Evolutionary conservation across 2,797 vertebrate species (phyloP).

Genomic region (Orientallactaga sibirica): DNA sequence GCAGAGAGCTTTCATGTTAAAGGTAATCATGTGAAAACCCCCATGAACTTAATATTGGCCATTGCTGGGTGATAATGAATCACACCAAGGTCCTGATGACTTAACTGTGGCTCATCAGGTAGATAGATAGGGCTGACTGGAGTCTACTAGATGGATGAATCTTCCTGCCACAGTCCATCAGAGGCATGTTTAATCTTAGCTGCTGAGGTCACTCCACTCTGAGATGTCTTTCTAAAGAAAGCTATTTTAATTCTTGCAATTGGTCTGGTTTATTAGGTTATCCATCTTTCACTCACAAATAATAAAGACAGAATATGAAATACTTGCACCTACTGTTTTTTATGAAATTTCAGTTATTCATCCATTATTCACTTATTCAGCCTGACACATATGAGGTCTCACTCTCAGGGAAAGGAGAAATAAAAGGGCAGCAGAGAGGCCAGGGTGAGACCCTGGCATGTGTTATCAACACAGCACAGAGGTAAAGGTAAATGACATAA

Average conservation of each 20-base stretch:
- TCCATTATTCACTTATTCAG: background rate
- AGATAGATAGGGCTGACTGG: background rate
- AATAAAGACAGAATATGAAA: constrained; percentile 56
- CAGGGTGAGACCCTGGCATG: background rate
- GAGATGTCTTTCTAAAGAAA: constrained; percentile 54
- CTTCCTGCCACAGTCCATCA: background rate
- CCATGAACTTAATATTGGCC: background rate
- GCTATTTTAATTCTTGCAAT: constrained; percentile 54
- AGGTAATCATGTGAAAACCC: background rate
- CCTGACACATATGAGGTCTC: background rate
- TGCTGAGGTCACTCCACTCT: constrained; percentile 39
- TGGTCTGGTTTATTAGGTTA: constrained; percentile 46
- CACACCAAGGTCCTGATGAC: background rate
- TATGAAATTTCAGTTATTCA: constrained; percentile 10
- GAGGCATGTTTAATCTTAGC: constrained; percentile 52
- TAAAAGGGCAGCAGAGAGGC: background rate
- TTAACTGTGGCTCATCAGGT: background rate
- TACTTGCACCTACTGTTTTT: background rate
- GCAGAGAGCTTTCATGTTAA: background rate
- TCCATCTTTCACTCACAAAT: constrained; percentile 55
- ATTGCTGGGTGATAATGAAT: constrained; percentile 4
- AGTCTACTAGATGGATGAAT: constrained; percentile 47
- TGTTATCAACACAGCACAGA: background rate
- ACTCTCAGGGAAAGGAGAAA: background rate
- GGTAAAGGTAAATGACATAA: background rate